phyloP scores from a whole-genome alignment of 2,113 vertebrate species.

The Ammospiza nelsoni region DNA sequence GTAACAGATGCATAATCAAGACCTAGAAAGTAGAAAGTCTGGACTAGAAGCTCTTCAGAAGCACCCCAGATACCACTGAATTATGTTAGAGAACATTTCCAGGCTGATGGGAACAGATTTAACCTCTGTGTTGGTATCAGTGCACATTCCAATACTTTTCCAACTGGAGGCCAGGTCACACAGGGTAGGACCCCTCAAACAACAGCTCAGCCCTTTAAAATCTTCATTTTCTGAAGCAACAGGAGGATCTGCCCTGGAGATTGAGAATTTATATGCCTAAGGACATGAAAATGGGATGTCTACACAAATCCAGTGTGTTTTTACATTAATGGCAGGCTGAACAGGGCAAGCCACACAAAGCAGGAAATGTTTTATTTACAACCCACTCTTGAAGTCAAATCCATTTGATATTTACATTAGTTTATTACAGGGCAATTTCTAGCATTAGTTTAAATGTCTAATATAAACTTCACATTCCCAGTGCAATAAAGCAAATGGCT shows the following conservation, averaged over 20 bases:
- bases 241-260: not conserved
- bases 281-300: not conserved
- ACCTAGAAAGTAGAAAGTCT: not conserved
- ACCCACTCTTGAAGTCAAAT: not conserved
- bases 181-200: not conserved
- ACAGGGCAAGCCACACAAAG: not conserved
- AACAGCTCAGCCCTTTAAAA: not conserved
- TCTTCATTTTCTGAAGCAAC: not conserved
- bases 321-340: not conserved
- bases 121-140: not conserved
- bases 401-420: slow-evolving; percentile 28
- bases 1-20: not conserved
- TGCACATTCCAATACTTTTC: not conserved
- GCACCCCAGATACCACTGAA: not conserved
- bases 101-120: not conserved
- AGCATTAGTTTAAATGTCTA: slow-evolving; percentile 16
- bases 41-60: not conserved
- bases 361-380: slow-evolving; percentile 37
- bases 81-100: not conserved
- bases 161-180: not conserved
- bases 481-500: slow-evolving; percentile 17
- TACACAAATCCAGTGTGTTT: not conserved
- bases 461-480: not conserved
- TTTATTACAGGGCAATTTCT: slow-evolving; percentile 18
- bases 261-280: not conserved